Evolutionary conservation across 2,113 vertebrate genomes (phyloP).

Genomic region (Microcebus tavaratra): DNA sequence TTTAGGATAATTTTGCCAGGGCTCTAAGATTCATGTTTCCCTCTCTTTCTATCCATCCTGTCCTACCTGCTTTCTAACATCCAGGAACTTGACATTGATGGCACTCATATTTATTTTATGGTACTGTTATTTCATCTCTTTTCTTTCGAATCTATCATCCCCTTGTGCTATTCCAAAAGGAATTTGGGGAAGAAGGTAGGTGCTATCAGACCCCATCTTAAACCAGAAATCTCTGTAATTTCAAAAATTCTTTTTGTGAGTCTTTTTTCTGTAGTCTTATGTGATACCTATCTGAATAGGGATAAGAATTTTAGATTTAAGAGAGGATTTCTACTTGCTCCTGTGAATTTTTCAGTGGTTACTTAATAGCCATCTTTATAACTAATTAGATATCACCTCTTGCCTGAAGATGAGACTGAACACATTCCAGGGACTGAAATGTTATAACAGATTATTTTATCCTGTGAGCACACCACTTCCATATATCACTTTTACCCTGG

Average conservation of each 20-base stretch:
- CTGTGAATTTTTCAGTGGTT: background rate
- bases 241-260: background rate
- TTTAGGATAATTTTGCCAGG: background rate
- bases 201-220: background rate
- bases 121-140: background rate
- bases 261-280: background rate
- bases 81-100: background rate
- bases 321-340: background rate
- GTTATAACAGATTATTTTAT: background rate
- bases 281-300: background rate
- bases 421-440: background rate
- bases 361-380: background rate
- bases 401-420: background rate
- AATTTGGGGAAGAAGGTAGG: background rate
- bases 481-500: background rate
- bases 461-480: too few relatives aligned
- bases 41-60: background rate
- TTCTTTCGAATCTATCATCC: background rate
- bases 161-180: background rate
- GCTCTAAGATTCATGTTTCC: background rate
- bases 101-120: background rate
- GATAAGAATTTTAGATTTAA: background rate
- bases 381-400: background rate
- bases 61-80: background rate
- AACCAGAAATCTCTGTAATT: background rate